Evolutionary conservation across 2,888 invertebrate species (phyloP), one percentile per base, ranked within the genome.

Genomic region (Aleiodes testaceus): DNA sequence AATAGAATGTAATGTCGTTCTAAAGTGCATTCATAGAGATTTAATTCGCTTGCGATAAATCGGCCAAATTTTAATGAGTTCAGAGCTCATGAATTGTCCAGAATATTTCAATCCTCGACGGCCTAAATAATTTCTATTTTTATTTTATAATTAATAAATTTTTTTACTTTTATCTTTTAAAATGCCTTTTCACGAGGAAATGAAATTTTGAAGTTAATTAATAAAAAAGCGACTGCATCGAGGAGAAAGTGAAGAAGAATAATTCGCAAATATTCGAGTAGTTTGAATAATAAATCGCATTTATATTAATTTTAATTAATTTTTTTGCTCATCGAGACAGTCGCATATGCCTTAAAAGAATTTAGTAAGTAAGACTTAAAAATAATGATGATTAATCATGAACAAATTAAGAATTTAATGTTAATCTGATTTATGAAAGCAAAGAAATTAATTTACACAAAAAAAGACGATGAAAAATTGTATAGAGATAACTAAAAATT

Each of bases 401-500:
- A 36, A 36, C 26, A 36, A 36, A 36, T 36, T 9, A 36, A 36
- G 36, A 36, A 36, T 36, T 36, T 11, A 36, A 36, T 36, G 36
- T 36, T 9, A 36, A 9, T 36, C 36, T 9, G 36, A 36, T 36
- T 36, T 12, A 36, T n/a, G 14, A 55, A 75, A 75, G 59, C 79
- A 72, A 72, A 75, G 77, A 47, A 47, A 50, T 61, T 50, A 80
- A 74, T 67, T 77, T 79, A 78, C 79, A 75, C 78, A 81, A 77
- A 75, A 72, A 80, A 59, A 79, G 71, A 75, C 76, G 75, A 77
- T 72, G 72, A 80, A 75, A 79, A 74, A 78, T 79, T 83, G 84
- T 84, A 82, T 81, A 83, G 82, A 83, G 72, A 82, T 50, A 52
- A 77, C 83, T 82, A 83, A 82, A 80, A 83, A 81, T 79, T 78